Evolutionary conservation across 2,888 invertebrate species (phyloP), one percentile per base, ranked within the genome.

Genomic region (Harpalus rufipes): DNA sequence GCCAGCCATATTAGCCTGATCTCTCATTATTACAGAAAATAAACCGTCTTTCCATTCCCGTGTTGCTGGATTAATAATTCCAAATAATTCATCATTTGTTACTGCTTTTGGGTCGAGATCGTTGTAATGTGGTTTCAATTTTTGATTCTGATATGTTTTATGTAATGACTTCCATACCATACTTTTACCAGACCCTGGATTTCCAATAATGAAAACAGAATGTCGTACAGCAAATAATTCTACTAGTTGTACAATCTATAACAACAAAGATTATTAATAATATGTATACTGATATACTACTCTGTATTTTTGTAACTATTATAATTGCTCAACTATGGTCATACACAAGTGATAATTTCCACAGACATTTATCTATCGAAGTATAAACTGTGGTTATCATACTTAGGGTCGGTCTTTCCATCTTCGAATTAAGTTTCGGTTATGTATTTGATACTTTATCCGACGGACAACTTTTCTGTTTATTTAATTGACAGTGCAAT

Each of bases 41-140:
- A 98, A 91, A n/a, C 97, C 97, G 92, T 93, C 92, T 89, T 96
- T 97, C 98, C 98, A 98, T 91, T 98, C 98, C 88, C 98, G 93
- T 0, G 98, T 98, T 0, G 97, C 93, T 0, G 97, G 97, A 92
- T 98, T 98, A 85, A 98, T 98, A 81, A 97, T 95, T 6, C 98
- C 98, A 91, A 98, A 98, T 56, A 98, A 92, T 90, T 98, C 98
- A 89, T 98, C 97, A 89, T 97, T 98, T 0, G 98, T 98, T 5
- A 98, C 98, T 10, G 98, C 98, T 90, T 98, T 98, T 0, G 98
- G 98, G 90, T 98, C 97, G 14, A 98, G 92, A 90, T 98, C 98
- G 88, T 96, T 96, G 87, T 95, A 97, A 86, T 94, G 92, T 0
- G 98, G 98, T 89, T 96, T 97, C 84, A 93, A 90, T 89, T 96